phyloP scores from a whole-genome alignment of 2,113 vertebrate genomes.

The Quiscalus mexicanus region DNA sequence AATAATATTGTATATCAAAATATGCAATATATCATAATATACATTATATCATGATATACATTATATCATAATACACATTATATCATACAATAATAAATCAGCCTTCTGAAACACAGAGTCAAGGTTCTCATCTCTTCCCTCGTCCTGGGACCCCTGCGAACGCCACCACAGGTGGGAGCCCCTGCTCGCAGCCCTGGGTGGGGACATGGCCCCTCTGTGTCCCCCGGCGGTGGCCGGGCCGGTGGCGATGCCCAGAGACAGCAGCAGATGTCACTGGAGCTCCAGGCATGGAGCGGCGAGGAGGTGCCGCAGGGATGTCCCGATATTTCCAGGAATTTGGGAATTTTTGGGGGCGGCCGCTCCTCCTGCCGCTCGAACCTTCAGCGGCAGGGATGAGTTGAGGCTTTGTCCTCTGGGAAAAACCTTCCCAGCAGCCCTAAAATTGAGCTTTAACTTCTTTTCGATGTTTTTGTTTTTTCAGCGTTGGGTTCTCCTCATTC shows the following conservation, averaged over 20 bases:
- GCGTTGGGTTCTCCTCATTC: neutral
- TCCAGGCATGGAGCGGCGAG: neutral
- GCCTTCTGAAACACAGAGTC: too few relatives aligned
- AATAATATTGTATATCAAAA: too few relatives aligned
- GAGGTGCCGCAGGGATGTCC: rapidly evolving
- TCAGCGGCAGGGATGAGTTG: neutral
- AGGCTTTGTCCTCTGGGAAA: neutral
- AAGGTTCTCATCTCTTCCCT: too few relatives aligned
- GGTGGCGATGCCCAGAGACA: neutral
- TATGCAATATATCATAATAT: too few relatives aligned
- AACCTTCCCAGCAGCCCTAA: neutral
- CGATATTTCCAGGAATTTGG: neutral
- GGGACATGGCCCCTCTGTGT: rapidly evolving
- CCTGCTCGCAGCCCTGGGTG: too few relatives aligned
- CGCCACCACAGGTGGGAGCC: too few relatives aligned
- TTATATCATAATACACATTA: too few relatives aligned
- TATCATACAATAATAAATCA: too few relatives aligned
- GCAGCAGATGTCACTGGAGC: conserved; percentile 42
- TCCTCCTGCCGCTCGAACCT: neutral
- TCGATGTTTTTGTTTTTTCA: neutral
- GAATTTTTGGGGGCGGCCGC: rapidly evolving
- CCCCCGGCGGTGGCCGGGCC: neutral
- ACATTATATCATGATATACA: too few relatives aligned
- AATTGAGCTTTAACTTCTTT: neutral
- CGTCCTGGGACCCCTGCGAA: too few relatives aligned